Percentiles rank a stretch among this genome's conserved stretches.
Evolutionary conservation across 2,797 vertebrate species (phyloP).

Genomic region (Sebastes nivosus): DNA sequence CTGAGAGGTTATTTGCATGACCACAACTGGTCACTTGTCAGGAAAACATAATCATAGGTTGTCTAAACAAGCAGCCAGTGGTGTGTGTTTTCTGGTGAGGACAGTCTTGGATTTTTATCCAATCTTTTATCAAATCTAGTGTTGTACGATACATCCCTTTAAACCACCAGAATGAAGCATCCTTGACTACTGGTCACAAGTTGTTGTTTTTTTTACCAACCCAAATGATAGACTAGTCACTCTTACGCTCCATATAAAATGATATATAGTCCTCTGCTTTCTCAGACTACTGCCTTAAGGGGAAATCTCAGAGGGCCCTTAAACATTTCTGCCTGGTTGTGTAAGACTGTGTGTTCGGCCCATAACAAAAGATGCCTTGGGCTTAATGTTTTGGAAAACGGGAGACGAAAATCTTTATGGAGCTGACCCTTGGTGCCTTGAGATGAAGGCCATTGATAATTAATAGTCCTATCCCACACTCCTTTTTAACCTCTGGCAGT

Average conservation of each 20-base stretch:
- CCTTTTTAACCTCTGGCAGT: slow-evolving; percentile 19
- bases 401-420: slow-evolving; percentile 46
- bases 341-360: slow-evolving; percentile 67
- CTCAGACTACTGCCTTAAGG: slow-evolving; percentile 66
- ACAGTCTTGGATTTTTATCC: not conserved
- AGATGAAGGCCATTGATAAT: slow-evolving; percentile 61
- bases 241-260: slow-evolving; percentile 70
- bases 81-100: not conserved
- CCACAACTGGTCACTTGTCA: not conserved
- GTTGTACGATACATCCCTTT: not conserved
- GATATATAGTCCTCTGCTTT: slow-evolving; percentile 48
- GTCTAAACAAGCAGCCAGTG: not conserved
- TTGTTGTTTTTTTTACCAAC: slow-evolving; percentile 14
- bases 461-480: slow-evolving; percentile 57
- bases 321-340: slow-evolving; percentile 79
- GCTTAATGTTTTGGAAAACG: slow-evolving; percentile 80
- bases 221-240: slow-evolving; percentile 44
- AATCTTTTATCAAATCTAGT: not conserved
- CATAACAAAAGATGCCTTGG: slow-evolving; percentile 75
- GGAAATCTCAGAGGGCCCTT: slow-evolving; percentile 71
- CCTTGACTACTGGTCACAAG: not conserved
- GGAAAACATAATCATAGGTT: not conserved
- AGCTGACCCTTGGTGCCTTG: slow-evolving; percentile 52
- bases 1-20: not conserved
- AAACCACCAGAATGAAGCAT: slow-evolving; percentile 2